phyloP scores from a whole-genome alignment of 2,797 vertebrate genomes.

The Picus viridis region DNA sequence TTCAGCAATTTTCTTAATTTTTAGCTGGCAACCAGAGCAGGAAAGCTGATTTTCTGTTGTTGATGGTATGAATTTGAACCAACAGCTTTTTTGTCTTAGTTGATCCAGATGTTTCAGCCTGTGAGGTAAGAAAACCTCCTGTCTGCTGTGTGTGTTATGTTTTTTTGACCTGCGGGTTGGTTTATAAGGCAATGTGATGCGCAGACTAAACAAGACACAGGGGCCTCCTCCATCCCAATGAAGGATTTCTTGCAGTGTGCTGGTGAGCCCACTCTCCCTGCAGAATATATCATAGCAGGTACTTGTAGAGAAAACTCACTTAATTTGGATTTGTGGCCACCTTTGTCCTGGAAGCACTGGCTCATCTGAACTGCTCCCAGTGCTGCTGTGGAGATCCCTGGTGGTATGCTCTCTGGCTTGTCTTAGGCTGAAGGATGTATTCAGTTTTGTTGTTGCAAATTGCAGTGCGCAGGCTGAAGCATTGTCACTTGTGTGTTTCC shows the following conservation, averaged over 20 bases:
- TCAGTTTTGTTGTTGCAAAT: background rate
- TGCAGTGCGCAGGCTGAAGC: background rate
- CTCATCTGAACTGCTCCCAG: background rate
- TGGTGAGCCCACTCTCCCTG: background rate
- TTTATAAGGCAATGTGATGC: background rate
- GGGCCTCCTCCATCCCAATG: background rate
- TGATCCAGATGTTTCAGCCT: constrained; percentile 18
- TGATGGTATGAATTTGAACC: background rate
- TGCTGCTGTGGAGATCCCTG: accelerated
- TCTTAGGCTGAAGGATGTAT: background rate
- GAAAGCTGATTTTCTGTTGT: background rate
- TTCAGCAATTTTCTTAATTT: constrained; percentile 9
- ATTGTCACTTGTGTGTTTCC: background rate
- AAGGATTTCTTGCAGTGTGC: background rate
- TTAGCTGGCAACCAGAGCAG: background rate
- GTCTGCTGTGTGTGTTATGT: background rate
- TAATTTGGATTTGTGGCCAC: background rate
- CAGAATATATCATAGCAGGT: background rate
- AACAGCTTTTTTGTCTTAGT: background rate
- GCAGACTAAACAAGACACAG: background rate
- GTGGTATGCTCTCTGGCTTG: accelerated
- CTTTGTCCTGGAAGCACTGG: background rate
- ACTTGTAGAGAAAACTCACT: background rate
- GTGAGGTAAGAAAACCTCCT: background rate
- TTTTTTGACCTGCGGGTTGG: background rate